These are phyloP conservation scores for Percina caprodes DNA, from an alignment of 2,113 vertebrate species.

Conservation along the genomic window DNA sequence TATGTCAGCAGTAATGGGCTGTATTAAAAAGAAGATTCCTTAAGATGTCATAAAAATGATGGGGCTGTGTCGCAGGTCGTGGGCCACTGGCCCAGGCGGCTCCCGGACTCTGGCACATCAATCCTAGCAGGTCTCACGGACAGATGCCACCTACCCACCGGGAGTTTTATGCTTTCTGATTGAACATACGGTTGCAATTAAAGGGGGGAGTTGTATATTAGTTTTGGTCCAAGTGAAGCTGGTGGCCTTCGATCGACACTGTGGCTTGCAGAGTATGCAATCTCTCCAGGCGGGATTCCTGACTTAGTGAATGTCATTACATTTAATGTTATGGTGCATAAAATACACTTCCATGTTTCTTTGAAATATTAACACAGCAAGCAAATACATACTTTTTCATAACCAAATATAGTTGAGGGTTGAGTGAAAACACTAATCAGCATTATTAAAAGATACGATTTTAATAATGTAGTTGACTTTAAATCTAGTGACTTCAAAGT, in stretches of 20 bases:
- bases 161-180: constrained; percentile 84
- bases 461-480: not conserved
- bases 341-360: constrained; percentile 22
- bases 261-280: constrained; percentile 65
- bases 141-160: constrained; percentile 77
- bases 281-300: constrained; percentile 62
- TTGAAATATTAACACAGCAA: constrained; percentile 19
- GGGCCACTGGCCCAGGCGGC: constrained; percentile 60
- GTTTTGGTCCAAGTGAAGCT: constrained; percentile 63
- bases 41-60: constrained; percentile 90
- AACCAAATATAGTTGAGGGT: not conserved
- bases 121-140: constrained; percentile 76
- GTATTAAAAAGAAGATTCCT: constrained; percentile 99
- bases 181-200: constrained; percentile 81
- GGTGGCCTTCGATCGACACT: constrained; percentile 66
- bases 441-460: not conserved
- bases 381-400: not conserved
- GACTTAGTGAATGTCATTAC: constrained; percentile 55
- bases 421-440: not conserved
- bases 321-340: constrained; percentile 47
- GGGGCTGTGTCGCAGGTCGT: constrained; percentile 72
- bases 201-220: constrained; percentile 81
- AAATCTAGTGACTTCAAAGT: not conserved
- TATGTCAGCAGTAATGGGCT: constrained; percentile 99
- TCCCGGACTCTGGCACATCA: constrained; percentile 75